A percentile compares a stretch with the other conserved stretches of the same genome.
Conservation (phyloP, 2,888 invertebrate species). For the Nowickia ferox region DNA sequence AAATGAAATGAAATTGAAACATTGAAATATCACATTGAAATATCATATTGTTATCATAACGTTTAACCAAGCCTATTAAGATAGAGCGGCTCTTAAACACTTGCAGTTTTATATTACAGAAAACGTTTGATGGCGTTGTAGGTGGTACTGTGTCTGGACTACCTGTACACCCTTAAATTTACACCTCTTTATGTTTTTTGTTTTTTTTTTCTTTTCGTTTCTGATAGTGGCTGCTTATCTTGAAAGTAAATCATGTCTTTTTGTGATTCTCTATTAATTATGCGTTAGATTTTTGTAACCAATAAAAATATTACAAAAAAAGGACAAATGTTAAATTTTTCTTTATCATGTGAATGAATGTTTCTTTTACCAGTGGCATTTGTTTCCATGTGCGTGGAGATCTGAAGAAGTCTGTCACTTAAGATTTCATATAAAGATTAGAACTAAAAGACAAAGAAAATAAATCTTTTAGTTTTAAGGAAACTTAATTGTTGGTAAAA, state of each 20-base stretch:
- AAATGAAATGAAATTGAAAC: constrained; percentile 14
- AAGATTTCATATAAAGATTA: constrained; percentile 52
- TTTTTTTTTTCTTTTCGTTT: not conserved
- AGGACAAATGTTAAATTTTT: constrained; percentile 2
- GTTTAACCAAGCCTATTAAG: constrained; percentile 52
- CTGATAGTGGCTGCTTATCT: constrained; percentile 42
- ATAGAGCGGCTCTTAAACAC: constrained; percentile 39
- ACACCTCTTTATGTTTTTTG: constrained; percentile 48
- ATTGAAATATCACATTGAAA: constrained; percentile 44
- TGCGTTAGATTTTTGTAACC: constrained; percentile 65
- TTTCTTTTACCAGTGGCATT: constrained; percentile 15
- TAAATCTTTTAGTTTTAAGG: not conserved
- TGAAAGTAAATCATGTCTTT: constrained; percentile 61
- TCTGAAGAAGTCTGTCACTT: not conserved
- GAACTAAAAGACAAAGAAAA: not conserved
- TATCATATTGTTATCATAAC: constrained; percentile 46
- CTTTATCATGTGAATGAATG: constrained; percentile 35
- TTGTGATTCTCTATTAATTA: constrained; percentile 65
- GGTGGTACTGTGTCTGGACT: constrained; percentile 70
- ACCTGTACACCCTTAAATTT: constrained; percentile 63
- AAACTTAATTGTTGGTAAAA: not conserved
- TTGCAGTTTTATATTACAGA: constrained; percentile 10
- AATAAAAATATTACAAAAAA: constrained; percentile 35
- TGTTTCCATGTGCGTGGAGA: not conserved
- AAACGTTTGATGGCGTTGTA: constrained; percentile 43